Evolutionary conservation across 2,797 vertebrate species (phyloP), one percentile per base, ranked within the genome.

Genomic region (Tiaroga cobitis): DNA sequence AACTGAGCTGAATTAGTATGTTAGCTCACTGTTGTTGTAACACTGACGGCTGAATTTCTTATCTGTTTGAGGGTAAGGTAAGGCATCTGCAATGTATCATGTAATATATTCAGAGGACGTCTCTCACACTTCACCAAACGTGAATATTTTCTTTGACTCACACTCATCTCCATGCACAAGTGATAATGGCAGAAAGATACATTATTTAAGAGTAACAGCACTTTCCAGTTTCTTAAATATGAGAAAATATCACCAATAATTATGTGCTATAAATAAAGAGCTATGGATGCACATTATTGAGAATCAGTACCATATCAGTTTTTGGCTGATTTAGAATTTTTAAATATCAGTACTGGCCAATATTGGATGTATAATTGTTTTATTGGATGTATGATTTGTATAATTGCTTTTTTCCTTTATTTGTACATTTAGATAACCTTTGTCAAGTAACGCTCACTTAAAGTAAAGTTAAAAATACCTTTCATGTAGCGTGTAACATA

Each of bases 61-160:
- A 79, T 63, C 51, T 72, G 43, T 81, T 81, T 85, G 61, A 75
- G 46, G 61, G 61, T 84, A 84, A 84, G 79, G 72, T 75, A 81
- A 87, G 63, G 67, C 72, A 82, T 87, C 56, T 84, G 51, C 70
- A 84, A 68, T 51, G 29, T 63, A 32, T 81, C 41, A 61, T 86
- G 72, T 77, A 49, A 67, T 43, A 80, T 65, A 67, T 34, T 63
- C 61, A 65, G 26, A 67, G 39, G 59, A 18, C 3, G 41, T 43
- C 39, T 29, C 39, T 49, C 29, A 80, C 61, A 80, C 19, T 79
- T 79, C 19, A 49, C 7, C 1, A 68, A 68, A n/a, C 3, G 3
- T n/a, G 29, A 18, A 39, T 81, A 56, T 81, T 26, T 61, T 61
- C 5, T 61, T 82, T 77, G 32, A 76, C 6, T 49, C 43, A 6